A percentile compares a stretch with the other conserved stretches of the same genome.
Evolutionary conservation across 2,113 vertebrate genomes (phyloP).

Genomic region (Saguinus midas): DNA sequence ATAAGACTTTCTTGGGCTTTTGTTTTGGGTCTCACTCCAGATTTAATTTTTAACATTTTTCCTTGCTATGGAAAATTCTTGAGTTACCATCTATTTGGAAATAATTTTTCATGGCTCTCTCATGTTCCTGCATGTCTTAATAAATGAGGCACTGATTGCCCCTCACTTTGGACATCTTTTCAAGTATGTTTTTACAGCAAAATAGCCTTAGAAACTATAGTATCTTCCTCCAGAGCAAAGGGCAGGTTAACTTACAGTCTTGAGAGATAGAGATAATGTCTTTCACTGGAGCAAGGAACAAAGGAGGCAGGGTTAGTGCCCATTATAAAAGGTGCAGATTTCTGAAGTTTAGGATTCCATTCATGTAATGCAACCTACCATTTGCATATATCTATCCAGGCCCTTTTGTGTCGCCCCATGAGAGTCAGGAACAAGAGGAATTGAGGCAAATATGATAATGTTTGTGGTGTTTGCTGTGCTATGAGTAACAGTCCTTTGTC

Average conservation of each 20-base stretch:
- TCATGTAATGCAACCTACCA: neutral
- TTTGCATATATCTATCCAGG: neutral
- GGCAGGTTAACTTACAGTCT: neutral
- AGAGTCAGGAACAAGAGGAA: neutral
- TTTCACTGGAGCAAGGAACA: neutral
- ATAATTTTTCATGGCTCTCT: neutral
- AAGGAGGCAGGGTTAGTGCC: neutral
- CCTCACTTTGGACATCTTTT: neutral
- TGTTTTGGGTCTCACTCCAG: neutral
- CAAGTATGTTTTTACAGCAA: neutral
- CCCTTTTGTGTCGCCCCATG: neutral
- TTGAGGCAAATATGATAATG: neutral
- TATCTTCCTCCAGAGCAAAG: neutral
- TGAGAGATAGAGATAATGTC: neutral
- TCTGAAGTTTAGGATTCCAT: neutral
- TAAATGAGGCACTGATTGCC: neutral
- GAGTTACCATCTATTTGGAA: neutral
- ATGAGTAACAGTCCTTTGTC: neutral
- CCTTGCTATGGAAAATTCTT: neutral
- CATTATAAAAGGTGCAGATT: neutral
- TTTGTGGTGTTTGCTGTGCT: neutral
- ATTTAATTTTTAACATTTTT: neutral
- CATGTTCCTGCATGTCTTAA: neutral
- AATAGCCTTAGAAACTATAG: neutral
- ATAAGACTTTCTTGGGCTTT: neutral